Percentiles rank a stretch among this genome's conserved stretches.
These are phyloP conservation scores for Megaustenia siamemsis DNA, from an alignment of 2,888 invertebrate species.

Conservation along the genomic window DNA sequence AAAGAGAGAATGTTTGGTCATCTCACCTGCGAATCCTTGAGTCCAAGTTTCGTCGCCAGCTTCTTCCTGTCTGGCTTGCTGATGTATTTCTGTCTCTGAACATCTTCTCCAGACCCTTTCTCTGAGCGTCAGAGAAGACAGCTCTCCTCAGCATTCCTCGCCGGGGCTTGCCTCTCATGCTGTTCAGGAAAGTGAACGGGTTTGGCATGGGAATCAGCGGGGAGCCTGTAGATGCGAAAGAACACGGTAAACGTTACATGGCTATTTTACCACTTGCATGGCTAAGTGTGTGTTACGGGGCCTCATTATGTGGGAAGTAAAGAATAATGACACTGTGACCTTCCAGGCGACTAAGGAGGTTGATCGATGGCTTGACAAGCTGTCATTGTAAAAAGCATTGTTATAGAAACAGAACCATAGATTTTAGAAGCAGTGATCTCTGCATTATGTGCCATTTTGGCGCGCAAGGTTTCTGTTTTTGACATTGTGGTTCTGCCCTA, in stretches of 20 bases:
- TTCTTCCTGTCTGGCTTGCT: constrained; percentile 99
- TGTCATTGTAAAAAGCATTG: no score
- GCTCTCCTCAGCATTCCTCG: constrained; percentile 98
- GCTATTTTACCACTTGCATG: no score
- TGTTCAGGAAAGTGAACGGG: constrained; percentile 77
- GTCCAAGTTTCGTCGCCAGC: constrained; percentile 94
- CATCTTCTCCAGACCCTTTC: constrained; percentile 95
- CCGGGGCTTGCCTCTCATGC: constrained; percentile 85
- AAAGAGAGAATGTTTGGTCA: not conserved
- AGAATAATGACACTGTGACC: no score
- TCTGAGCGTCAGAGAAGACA: constrained; percentile 96
- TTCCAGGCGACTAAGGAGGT: no score
- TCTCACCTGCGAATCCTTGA: constrained; percentile 96
- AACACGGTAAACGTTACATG: not conserved
- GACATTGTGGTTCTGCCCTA: no score
- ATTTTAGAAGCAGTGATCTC: no score
- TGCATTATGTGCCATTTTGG: no score
- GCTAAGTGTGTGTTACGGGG: no score
- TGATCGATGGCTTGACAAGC: no score
- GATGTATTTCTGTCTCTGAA: constrained; percentile 98
- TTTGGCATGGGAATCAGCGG: constrained; percentile 75
- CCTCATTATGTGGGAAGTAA: no score
- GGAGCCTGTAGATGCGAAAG: constrained; percentile 63
- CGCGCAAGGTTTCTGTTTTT: no score
- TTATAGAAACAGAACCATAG: no score